phyloP scores from a whole-genome alignment of 2,888 invertebrate species.

The Seira sanloemensis region DNA sequence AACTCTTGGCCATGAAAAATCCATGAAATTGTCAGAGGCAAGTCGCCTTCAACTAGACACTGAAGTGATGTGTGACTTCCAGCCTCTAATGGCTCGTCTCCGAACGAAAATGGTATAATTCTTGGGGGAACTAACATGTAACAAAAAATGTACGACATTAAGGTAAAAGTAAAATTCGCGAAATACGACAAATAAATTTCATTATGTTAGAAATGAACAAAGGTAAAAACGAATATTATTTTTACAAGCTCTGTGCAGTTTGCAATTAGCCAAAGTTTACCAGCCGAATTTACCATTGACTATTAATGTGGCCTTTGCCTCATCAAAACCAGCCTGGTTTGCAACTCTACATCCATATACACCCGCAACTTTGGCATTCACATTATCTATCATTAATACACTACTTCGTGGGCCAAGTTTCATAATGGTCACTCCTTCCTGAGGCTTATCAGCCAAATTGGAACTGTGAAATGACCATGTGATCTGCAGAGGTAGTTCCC shows the following conservation, averaged over 20 bases:
- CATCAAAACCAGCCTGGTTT: slow-evolving; percentile 74
- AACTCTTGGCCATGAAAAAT: slow-evolving; percentile 69
- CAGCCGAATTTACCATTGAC: slow-evolving; percentile 75
- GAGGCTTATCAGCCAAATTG: slow-evolving; percentile 49
- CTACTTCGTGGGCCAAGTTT: slow-evolving; percentile 74
- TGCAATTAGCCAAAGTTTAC: no score
- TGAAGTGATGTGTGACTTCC: slow-evolving; percentile 69
- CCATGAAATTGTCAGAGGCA: slow-evolving; percentile 64
- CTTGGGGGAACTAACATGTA: slow-evolving; percentile 75
- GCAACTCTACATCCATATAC: slow-evolving; percentile 75
- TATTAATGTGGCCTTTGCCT: slow-evolving; percentile 73
- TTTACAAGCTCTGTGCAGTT: no score
- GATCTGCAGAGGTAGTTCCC: slow-evolving; percentile 75
- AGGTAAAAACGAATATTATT: no score
- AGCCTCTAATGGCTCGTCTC: slow-evolving; percentile 71
- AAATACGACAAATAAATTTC: no score
- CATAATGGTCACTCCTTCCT: slow-evolving; percentile 72
- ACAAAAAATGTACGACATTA: no score
- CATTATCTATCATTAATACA: slow-evolving; percentile 74
- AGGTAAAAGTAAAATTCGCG: no score
- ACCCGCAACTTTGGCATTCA: slow-evolving; percentile 74
- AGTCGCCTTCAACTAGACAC: slow-evolving; percentile 63
- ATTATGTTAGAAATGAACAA: no score
- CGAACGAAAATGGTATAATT: slow-evolving; percentile 74
- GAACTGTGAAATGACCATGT: slow-evolving; percentile 68